Conservation (phyloP, 1,140 invertebrate species). For the Aphaenogaster rudis region DNA sequence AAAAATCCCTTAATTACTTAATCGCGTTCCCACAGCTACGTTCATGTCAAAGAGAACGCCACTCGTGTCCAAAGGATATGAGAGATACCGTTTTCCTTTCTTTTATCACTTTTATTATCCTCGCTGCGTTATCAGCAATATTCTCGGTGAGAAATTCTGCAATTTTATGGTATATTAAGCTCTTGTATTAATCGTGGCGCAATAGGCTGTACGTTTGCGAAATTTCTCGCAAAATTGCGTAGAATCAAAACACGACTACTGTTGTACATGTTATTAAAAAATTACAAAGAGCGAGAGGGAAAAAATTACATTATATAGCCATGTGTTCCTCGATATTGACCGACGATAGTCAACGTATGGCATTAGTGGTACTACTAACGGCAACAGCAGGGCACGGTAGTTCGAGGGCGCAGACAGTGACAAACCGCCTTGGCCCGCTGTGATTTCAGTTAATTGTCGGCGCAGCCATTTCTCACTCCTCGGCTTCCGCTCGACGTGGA, state of each 20-base stretch:
- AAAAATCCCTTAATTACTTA: constrained; percentile 86
- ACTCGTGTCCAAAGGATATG: constrained; percentile 38
- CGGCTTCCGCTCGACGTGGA: constrained; percentile 67
- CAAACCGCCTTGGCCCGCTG: constrained; percentile 79
- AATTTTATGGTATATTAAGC: background rate
- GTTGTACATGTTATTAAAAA: background rate
- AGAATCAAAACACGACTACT: background rate
- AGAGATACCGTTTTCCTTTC: background rate
- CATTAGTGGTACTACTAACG: constrained; percentile 68
- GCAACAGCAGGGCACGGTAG: constrained; percentile 68
- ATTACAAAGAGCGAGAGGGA: background rate
- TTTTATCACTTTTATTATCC: background rate
- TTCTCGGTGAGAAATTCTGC: background rate
- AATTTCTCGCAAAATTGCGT: background rate
- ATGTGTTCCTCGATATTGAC: constrained; percentile 49
- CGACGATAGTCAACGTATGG: constrained; percentile 18
- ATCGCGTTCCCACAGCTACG: constrained; percentile 78
- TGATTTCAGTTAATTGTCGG: constrained; percentile 84
- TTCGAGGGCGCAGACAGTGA: constrained; percentile 78
- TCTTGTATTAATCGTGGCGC: background rate
- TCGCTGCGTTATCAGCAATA: constrained; percentile 4
- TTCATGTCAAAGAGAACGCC: constrained; percentile 78
- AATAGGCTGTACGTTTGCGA: background rate
- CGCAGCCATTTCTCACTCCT: constrained; percentile 80
- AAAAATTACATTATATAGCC: background rate